Conservation (phyloP, 2,797 vertebrate species). For the Aplochiton taeniatus region DNA sequence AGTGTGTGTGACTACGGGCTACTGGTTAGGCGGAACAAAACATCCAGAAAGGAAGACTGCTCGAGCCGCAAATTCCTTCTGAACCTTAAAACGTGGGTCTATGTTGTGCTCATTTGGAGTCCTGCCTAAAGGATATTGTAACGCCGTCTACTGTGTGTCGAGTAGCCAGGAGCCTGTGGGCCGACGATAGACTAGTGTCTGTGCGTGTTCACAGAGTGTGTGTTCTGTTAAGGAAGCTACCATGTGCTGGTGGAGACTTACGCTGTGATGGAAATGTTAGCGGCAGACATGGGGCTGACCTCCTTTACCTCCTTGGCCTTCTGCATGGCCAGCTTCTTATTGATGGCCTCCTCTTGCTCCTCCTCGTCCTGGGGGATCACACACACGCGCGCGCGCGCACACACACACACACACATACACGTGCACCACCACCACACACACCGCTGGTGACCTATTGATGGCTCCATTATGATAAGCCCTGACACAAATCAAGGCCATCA, state of each 20-base stretch:
- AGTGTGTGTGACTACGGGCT: too few species aligned
- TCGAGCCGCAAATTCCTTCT: too few species aligned
- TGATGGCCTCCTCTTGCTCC: conserved; percentile 95
- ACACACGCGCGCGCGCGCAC: neutral
- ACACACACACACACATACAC: conserved; percentile 19
- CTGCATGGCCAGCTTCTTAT: conserved; percentile 91
- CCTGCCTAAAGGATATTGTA: too few species aligned
- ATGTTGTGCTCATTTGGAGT: too few species aligned
- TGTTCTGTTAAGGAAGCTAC: too few species aligned
- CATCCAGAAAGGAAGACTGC: too few species aligned
- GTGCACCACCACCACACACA: neutral
- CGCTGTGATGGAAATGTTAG: conserved; percentile 94
- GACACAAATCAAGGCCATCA: conserved; percentile 28
- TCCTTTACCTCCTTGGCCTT: conserved; percentile 97
- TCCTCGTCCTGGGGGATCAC: conserved; percentile 85
- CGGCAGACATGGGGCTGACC: conserved; percentile 93
- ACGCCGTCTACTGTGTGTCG: too few species aligned
- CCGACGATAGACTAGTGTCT: too few species aligned
- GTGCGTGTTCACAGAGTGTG: too few species aligned
- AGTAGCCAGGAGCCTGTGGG: too few species aligned
- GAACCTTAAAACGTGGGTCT: too few species aligned
- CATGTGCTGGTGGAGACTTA: conserved; percentile 72
- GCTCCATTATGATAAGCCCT: conserved; percentile 2
- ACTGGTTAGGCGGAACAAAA: too few species aligned
- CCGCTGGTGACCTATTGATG: conserved; percentile 4